phyloP scores from a whole-genome alignment of 2,113 vertebrate species.

The Thalassoma bifasciatum region DNA sequence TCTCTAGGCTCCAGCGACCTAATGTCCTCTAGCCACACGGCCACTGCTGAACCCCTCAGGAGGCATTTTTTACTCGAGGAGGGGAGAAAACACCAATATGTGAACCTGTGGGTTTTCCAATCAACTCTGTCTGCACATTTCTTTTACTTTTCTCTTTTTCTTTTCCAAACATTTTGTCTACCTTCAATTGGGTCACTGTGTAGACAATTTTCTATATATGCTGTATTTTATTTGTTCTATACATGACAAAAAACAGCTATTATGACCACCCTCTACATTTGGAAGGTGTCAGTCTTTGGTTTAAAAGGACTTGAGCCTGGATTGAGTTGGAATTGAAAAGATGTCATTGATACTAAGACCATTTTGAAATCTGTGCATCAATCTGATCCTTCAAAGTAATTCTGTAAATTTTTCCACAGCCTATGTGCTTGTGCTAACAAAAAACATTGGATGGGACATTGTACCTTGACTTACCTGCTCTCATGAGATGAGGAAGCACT shows the following conservation, averaged over 20 bases:
- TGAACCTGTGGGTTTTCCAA: not conserved
- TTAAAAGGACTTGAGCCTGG: no score
- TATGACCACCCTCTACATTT: not conserved
- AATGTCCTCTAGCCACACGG: not conserved
- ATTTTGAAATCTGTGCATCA: no score
- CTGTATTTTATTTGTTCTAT: not conserved
- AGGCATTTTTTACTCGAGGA: not conserved
- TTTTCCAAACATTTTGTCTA: not conserved
- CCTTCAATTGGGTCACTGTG: not conserved
- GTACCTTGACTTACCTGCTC: no score
- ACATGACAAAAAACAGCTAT: not conserved
- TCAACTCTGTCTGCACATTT: constrained; percentile 7
- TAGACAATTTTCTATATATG: not conserved
- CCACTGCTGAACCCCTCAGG: constrained; percentile 1
- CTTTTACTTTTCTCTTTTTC: not conserved
- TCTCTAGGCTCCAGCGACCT: constrained; percentile 3
- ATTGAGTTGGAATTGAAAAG: no score
- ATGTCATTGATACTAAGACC: no score
- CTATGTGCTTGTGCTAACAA: no score
- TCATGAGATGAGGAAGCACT: no score
- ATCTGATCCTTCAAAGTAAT: no score
- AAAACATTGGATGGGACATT: no score
- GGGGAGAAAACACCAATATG: not conserved
- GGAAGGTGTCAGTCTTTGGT: not conserved
- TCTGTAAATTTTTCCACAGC: no score